Evolutionary conservation across 2,113 vertebrate species (phyloP).

Genomic region (Puma concolor): DNA sequence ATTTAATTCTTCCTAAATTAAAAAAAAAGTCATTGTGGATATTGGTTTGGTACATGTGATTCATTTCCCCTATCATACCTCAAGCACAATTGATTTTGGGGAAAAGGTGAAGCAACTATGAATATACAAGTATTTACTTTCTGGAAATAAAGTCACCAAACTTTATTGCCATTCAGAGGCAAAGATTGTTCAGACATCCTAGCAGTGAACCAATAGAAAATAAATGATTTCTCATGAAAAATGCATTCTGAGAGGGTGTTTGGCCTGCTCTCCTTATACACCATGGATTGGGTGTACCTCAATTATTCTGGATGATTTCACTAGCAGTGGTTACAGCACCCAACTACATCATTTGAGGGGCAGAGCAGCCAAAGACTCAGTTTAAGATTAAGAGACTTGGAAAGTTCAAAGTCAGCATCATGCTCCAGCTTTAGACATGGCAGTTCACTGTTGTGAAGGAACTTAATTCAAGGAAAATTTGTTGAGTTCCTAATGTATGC

Average conservation of each 20-base stretch:
- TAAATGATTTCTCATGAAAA: background rate
- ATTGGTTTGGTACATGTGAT: slow-evolving; percentile 14
- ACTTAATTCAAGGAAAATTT: background rate
- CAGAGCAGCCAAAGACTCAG: background rate
- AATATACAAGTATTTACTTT: background rate
- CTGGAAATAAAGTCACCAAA: slow-evolving; percentile 43
- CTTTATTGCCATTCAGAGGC: background rate
- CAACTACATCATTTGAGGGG: background rate
- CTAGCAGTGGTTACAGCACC: background rate
- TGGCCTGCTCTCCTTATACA: background rate
- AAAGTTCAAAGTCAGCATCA: background rate
- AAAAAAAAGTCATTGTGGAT: slow-evolving; percentile 15
- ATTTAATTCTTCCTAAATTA: slow-evolving; percentile 58
- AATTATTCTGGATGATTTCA: background rate
- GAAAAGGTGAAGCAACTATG: background rate
- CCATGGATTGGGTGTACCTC: background rate
- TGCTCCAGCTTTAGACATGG: background rate
- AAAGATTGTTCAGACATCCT: background rate
- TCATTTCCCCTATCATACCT: slow-evolving; percentile 24
- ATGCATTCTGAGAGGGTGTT: background rate
- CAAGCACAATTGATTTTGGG: slow-evolving; percentile 22
- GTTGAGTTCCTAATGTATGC: background rate
- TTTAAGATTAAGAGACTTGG: background rate
- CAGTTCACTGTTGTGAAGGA: background rate
- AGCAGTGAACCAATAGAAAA: background rate